Evolutionary conservation across 1,140 invertebrate species (phyloP), one percentile per base, ranked within the genome.

Genomic region (Drosophila baimaii): DNA sequence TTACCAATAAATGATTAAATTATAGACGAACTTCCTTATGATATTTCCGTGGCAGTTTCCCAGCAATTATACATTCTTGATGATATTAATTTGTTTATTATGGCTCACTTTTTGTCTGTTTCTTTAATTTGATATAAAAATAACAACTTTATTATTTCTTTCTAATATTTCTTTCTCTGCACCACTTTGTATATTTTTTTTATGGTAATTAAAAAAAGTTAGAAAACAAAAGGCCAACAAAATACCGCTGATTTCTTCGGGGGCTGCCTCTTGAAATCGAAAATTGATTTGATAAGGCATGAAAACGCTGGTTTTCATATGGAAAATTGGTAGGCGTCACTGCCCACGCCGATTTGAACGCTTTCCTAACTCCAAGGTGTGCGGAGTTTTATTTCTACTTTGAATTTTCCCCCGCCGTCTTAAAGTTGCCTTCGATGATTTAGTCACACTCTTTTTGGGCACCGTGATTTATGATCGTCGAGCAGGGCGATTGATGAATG

Each of bases 261-360:
- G 46, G 49, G 44, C 57, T 71, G 63, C 57, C 70, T 47, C 46
- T 39, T 15, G 33, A 73, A 55, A 56, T 68, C 31, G 54, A 51
- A 80, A 84, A 86, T 78, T 68, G 59, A 78, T 78, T 85, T 78
- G 83, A 88, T 88, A 88, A 88, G 77, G 64, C 80, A 84, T 71
- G 68, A 77, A 77, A 77, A 61, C 58, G 44, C 25, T 70, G 43
- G 44, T 78, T 44, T 76, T 58, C 35, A 59, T 75, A 62, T 41
- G 56, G 56, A 70, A 77, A 77, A 56, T 74, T 79, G 47, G 83
- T 86, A 83, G 83, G 83, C 83, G 83, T 77, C 21, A 35, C 65
- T 58, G 52, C 82, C 71, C 66, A 82, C 80, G 80, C 64, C 71
- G 43, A 77, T 77, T 77, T 77, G 13, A 62, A 77, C 74, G 75